Evolutionary conservation across 2,797 vertebrate genomes (phyloP).

Genomic region (Erethizon dorsatum): DNA sequence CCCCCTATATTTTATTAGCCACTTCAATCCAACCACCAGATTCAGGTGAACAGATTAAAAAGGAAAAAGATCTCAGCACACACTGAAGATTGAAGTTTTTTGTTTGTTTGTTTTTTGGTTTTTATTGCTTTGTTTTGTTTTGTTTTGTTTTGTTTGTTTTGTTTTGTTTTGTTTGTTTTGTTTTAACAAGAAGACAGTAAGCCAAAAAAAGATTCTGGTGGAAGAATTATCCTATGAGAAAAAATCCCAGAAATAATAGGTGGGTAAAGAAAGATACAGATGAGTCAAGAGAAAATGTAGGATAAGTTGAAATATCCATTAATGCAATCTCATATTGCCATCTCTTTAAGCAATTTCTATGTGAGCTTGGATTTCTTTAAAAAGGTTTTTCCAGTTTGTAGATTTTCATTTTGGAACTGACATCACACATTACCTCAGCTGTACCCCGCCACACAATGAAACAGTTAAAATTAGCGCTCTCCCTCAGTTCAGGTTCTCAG

Average conservation of each 20-base stretch:
- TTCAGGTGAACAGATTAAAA: neutral
- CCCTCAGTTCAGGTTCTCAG: neutral
- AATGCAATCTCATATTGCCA: neutral
- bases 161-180: neutral
- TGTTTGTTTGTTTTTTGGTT: neutral
- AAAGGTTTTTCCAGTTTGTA: neutral
- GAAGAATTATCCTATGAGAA: neutral
- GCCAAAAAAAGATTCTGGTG: neutral
- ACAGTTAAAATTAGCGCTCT: neutral
- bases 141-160: neutral
- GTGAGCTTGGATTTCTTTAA: neutral
- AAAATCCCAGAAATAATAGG: neutral
- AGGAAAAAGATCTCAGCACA: neutral
- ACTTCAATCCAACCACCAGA: neutral
- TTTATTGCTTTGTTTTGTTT: neutral
- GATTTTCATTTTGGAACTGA: neutral
- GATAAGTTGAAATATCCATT: neutral
- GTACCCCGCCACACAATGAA: neutral
- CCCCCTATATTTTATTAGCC: too few species aligned
- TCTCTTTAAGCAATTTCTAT: neutral
- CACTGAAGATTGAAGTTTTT: neutral
- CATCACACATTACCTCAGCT: neutral
- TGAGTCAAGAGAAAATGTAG: neutral
- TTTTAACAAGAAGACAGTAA: neutral
- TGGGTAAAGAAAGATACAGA: neutral